Conservation (phyloP, 1,140 invertebrate species). For the Caenorhabditis brenneri region DNA sequence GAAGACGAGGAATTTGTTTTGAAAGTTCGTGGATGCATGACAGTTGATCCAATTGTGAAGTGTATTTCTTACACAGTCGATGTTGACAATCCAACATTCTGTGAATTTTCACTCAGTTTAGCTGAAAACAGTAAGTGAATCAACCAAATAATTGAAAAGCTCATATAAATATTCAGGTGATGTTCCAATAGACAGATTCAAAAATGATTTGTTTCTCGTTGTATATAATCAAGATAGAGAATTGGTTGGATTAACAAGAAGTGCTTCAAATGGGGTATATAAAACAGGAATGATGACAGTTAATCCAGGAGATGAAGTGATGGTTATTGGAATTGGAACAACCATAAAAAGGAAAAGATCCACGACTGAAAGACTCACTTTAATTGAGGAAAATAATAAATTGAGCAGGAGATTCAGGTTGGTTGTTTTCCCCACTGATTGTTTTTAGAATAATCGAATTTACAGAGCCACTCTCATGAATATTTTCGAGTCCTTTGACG, state of each 20-base stretch:
- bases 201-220: conserved; percentile 4
- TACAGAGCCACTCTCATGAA: conserved; percentile 19
- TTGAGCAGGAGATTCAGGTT: conserved; percentile 34
- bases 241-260: background rate
- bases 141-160: too few relatives aligned
- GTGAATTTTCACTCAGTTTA: background rate
- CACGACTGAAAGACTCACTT: background rate
- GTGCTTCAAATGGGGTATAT: background rate
- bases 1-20: background rate
- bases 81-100: background rate
- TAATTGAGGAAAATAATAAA: conserved; percentile 18
- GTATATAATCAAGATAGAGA: background rate
- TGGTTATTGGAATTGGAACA: conserved; percentile 33
- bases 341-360: background rate
- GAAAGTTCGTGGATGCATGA: conserved; percentile 30
- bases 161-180: background rate
- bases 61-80: conserved; percentile 17
- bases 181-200: background rate
- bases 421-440: background rate
- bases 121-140: background rate
- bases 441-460: background rate
- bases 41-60: background rate
- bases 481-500: conserved; percentile 14
- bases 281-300: conserved; percentile 18
- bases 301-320: conserved; percentile 10